Evolutionary conservation across 2,888 invertebrate species (phyloP).

Genomic region (Metellina segmentata): DNA sequence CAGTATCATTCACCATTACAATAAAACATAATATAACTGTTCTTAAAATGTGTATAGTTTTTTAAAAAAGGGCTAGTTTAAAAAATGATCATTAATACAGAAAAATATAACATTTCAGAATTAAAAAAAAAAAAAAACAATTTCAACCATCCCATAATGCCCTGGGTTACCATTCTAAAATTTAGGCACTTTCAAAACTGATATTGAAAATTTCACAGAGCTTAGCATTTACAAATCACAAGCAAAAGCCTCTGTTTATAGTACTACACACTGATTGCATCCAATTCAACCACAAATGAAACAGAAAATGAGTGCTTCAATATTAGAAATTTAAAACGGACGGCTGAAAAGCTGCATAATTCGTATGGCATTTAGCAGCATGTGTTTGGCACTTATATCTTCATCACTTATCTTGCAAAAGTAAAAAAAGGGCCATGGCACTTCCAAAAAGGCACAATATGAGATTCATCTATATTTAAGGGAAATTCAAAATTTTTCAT

Average conservation of each 20-base stretch:
- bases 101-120: too few species aligned
- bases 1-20: too few species aligned
- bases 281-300: constrained; percentile 2
- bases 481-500: background rate
- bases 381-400: constrained; percentile 55
- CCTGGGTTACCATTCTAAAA: background rate
- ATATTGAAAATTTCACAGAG: background rate
- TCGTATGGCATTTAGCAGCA: constrained; percentile 43
- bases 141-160: background rate
- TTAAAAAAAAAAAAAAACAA: background rate
- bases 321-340: constrained; percentile 39
- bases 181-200: background rate
- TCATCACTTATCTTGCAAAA: background rate
- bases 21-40: too few species aligned
- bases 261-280: background rate
- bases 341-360: constrained; percentile 43
- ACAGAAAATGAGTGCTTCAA: background rate
- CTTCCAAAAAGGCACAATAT: constrained; percentile 49
- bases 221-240: background rate
- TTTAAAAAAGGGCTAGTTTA: too few species aligned
- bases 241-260: background rate
- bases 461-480: constrained; percentile 43
- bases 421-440: constrained; percentile 44
- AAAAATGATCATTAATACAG: too few species aligned
- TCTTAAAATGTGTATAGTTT: too few species aligned